Percentiles rank a stretch among this genome's conserved stretches.
Conservation (phyloP, 1,140 invertebrate genomes). For the Diachasmimorpha longicaudata region DNA sequence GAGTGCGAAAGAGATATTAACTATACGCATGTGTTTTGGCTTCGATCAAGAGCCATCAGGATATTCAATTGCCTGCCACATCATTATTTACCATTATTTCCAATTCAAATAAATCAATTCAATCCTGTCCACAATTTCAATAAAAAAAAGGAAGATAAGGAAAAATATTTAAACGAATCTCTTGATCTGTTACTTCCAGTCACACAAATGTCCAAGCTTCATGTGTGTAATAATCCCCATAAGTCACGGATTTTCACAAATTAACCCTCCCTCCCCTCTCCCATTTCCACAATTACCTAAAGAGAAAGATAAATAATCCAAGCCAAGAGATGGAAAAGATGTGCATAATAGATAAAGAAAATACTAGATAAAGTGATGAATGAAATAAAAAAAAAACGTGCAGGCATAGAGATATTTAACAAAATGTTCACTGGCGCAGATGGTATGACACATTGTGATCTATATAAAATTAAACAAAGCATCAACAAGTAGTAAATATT, state of each 20-base stretch:
- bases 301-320: conserved; percentile 2
- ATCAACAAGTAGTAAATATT: conserved; percentile 58
- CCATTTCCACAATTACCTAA: not conserved
- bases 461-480: conserved; percentile 55
- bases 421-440: conserved; percentile 52
- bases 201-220: conserved; percentile 9
- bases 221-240: not conserved
- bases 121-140: not conserved
- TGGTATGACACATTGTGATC: conserved; percentile 60
- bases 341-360: conserved; percentile 11
- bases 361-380: conserved; percentile 6
- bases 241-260: not conserved
- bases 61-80: not conserved
- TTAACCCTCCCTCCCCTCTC: not conserved
- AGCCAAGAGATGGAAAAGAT: conserved; percentile 16
- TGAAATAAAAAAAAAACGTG: not conserved
- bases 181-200: conserved; percentile 4
- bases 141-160: not conserved
- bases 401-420: conserved; percentile 23
- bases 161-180: not conserved
- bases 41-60: not conserved
- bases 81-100: not conserved
- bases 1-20: not conserved
- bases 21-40: conserved; percentile 2
- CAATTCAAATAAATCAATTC: not conserved